Base-by-base conservation (phyloP, 1,140 invertebrate species). In the Bombus waltoni region DNA sequence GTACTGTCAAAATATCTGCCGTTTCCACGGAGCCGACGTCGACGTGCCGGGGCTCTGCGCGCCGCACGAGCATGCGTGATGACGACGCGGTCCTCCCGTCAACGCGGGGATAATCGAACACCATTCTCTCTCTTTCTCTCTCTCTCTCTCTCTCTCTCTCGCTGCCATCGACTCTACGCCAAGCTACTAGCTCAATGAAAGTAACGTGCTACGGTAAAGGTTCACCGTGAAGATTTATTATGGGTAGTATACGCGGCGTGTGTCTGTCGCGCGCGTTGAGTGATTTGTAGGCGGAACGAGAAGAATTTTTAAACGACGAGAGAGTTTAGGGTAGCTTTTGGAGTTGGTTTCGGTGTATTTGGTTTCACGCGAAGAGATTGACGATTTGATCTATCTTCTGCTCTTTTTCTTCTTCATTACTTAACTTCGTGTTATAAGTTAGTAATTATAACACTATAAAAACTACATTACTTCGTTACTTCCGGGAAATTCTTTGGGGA, bases 1-100 rank as follows among this genome's bases (percentile, higher is more conserved):
- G 91, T 89, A 93, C 92, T 93, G 93, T 93, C 93, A 93, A 93
- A 93, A 92, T 93, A 93, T 87, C 84, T 72, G 83, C 77, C 79
- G 74, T 81, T 80, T 90, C 81, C 62, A 73, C 81, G 44, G 57
- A 66, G 79, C 66, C 35, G 32, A 83, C 28, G 71, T 15, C 70
- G 80, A 59, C 40, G 53, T 76, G 80, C 71, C 59, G 42, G 70
- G 70, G n/a, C n/a, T 72, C 28, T 18, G 65, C 79, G 79, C 65
- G 77, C 42, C 40, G 81, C 57, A 87, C 91, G 93, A 76, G 91
- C 93, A 94, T 94, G 93, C 93, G 93, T 93, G 90, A 90, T 92
- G 70, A 89, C 71, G 79, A 25, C 62, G 47, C 47, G 66, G n/a
- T 47, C 75, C 44, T 78, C 32, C 28, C 77, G 65, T 47, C 81